Evolutionary conservation across 2,797 vertebrate genomes (phyloP).

Genomic region (Gymnoscopelus braueri): DNA sequence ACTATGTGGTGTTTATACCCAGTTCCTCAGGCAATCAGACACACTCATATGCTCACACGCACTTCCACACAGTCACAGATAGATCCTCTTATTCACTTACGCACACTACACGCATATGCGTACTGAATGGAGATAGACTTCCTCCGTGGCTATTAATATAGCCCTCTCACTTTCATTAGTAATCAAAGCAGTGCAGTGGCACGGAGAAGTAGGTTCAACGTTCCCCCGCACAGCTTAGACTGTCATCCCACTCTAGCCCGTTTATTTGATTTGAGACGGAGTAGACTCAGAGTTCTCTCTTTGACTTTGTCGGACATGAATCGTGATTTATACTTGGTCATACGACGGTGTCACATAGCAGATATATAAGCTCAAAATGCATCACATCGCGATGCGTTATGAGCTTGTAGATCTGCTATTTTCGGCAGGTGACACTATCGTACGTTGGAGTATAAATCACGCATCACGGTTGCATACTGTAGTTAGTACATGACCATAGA

Average conservation of each 20-base stretch:
- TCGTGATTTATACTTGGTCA: no score
- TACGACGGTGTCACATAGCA: no score
- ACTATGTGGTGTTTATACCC: no score
- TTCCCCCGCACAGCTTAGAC: not conserved
- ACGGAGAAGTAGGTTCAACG: not conserved
- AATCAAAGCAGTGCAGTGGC: slow-evolving; percentile 14
- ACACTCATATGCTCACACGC: not conserved
- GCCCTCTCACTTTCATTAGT: slow-evolving; percentile 14
- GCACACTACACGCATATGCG: slow-evolving; percentile 11
- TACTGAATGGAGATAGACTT: not conserved
- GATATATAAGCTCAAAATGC: no score
- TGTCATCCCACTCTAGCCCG: not conserved
- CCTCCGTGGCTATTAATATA: not conserved
- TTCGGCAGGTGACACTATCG: no score
- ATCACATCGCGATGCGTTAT: no score
- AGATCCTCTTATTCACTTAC: not conserved
- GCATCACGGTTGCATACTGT: no score
- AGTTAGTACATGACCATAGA: no score
- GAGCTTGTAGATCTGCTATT: no score
- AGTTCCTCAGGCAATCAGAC: not conserved
- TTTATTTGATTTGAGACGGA: not conserved
- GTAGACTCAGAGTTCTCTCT: not conserved
- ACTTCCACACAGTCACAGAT: not conserved
- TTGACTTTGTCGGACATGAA: not conserved
- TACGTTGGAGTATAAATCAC: no score